Percentiles rank a stretch among this genome's conserved stretches.
phyloP scores from a whole-genome alignment of 1,140 invertebrate genomes.

The Hirudo medicinalis region DNA sequence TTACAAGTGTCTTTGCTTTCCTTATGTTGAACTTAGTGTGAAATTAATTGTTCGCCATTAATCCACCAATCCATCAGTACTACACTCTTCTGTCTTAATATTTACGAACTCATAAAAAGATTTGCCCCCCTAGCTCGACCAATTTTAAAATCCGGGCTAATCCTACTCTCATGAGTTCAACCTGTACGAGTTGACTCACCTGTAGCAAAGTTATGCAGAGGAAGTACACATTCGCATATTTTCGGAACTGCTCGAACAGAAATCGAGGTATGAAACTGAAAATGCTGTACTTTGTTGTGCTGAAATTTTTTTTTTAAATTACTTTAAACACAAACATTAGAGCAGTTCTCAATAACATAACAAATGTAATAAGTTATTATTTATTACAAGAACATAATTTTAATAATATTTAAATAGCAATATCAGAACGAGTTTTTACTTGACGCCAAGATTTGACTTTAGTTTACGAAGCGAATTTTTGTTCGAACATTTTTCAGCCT shows the following conservation, averaged over 20 bases:
- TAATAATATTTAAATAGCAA: background rate
- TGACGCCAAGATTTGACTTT: no score
- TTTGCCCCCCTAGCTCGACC: no score
- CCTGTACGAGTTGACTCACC: constrained; percentile 26
- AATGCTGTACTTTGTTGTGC: constrained; percentile 87
- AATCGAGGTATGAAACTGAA: constrained; percentile 91
- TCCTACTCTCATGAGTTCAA: no score
- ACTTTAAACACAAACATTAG: no score
- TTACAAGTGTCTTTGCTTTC: no score
- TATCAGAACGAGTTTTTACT: background rate
- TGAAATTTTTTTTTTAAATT: constrained; percentile 24
- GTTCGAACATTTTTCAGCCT: background rate
- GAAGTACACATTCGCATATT: constrained; percentile 95
- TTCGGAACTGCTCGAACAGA: constrained; percentile 90
- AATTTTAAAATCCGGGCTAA: no score
- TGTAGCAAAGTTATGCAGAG: constrained; percentile 74
- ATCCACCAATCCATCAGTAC: no score
- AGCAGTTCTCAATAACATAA: background rate
- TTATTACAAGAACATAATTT: background rate
- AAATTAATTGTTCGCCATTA: no score
- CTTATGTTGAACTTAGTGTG: no score
- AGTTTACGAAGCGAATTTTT: no score
- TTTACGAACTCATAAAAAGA: no score
- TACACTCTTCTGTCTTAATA: no score
- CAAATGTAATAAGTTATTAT: background rate